Evolutionary conservation across 2,888 invertebrate genomes (phyloP), one percentile per base, ranked within the genome.

Genomic region (Metalampra italica): DNA sequence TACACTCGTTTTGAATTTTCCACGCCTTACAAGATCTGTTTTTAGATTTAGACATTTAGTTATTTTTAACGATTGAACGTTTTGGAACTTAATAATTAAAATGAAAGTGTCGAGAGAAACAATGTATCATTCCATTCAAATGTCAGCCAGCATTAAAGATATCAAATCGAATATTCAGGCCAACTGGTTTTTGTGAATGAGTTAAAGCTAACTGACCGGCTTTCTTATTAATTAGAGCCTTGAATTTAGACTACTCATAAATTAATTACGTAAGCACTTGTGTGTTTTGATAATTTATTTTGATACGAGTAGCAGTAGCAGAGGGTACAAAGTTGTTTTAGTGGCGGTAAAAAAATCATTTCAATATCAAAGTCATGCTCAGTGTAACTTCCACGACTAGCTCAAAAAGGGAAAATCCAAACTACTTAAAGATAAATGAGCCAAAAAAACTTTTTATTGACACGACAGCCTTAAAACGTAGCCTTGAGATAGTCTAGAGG

Each of bases 141-240:
- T 34, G 34, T 34, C 11, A 11, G 11, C 2, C 11, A 11, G 11
- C 2, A 37, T 32, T 12, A 40, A 22, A 40, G 22, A 40, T 8
- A 40, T 7, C 3, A 40, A 11, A 42, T 29, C n/a, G n/a, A 29
- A 42, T 42, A 29, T 42, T 29, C 9, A 42, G 41, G 41, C n/a
- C 29, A 42, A 29, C n/a, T 42, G 41, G 44, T 34, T 11, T 22
- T 22, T 49, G 36, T 38, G 44, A 51, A 47, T 51, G 41, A 12
- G 32, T 36, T 15, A 50, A 50, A 39, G 39, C 13, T n/a, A n/a
- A 39, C 0, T 44, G 45, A 41, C 51, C 45, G 45, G 41, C 51
- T 47, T 45, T 51, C 45, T 45, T 47, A 42, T 36, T 44, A 47
- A 47, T 45, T 43, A 51, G 51, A 51, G 50, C 51, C 29, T 47